Percentiles rank a stretch among this genome's conserved stretches.
Conservation (phyloP, 2,888 invertebrate species). For the Cecidostiba fungosa region DNA sequence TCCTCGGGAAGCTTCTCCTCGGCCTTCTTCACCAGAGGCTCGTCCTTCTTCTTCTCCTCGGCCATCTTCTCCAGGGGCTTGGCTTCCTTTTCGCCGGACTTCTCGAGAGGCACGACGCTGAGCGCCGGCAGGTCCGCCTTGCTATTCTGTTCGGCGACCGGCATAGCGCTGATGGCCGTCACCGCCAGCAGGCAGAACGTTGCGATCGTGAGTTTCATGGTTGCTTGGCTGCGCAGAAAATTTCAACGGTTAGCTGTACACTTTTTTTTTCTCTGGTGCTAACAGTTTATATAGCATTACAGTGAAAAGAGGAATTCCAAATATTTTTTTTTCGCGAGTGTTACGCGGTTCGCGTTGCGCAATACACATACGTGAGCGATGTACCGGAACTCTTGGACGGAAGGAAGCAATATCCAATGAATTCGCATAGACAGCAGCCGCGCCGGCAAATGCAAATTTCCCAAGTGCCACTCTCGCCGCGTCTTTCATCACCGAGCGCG, state of each 20-base stretch:
- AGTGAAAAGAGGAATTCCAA: neutral
- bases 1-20: neutral
- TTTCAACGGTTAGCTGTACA: no score
- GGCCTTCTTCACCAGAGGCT: constrained; percentile 55
- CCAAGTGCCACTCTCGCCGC: neutral
- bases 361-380: neutral
- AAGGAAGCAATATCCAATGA: neutral
- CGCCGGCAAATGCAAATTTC: neutral
- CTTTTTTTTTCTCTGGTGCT: no score
- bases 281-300: no score
- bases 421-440: neutral
- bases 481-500: constrained; percentile 22
- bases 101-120: constrained; percentile 60
- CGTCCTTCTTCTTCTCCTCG: constrained; percentile 60
- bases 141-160: constrained; percentile 82
- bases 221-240: constrained; percentile 45
- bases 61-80: constrained; percentile 58
- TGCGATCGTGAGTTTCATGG: constrained; percentile 77
- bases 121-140: constrained; percentile 68
- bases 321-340: neutral
- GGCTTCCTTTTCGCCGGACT: constrained; percentile 60
- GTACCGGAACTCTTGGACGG: neutral
- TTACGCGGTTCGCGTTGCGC: neutral
- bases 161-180: constrained; percentile 83
- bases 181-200: constrained; percentile 83